Percentiles rank a stretch among this genome's conserved stretches.
Conservation (phyloP, 2,888 invertebrate genomes). For the Ellobium chinense region DNA sequence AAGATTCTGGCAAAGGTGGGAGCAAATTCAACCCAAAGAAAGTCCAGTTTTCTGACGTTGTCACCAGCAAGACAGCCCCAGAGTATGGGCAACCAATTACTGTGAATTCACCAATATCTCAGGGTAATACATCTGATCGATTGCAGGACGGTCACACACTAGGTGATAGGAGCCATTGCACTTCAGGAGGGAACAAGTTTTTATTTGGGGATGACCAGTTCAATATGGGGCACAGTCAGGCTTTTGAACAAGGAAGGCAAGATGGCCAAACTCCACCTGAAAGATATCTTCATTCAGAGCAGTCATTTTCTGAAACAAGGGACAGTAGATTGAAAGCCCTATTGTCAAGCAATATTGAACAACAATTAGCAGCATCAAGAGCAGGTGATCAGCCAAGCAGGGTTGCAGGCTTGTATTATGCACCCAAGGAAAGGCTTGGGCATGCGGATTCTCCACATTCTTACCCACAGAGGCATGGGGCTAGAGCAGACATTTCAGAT, state of each 20-base stretch:
- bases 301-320: background rate
- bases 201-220: background rate
- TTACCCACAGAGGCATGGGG: background rate
- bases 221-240: background rate
- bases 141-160: no score
- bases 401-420: background rate
- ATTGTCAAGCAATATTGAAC: background rate
- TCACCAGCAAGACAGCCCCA: constrained; percentile 11
- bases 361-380: background rate
- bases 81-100: constrained; percentile 9
- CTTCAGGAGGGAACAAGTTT: background rate
- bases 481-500: background rate
- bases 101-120: background rate
- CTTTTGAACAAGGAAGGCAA: background rate
- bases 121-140: no score
- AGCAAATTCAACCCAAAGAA: constrained; percentile 18
- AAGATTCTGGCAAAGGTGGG: background rate
- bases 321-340: background rate
- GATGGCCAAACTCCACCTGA: background rate
- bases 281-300: background rate
- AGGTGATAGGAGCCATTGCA: background rate
- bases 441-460: background rate
- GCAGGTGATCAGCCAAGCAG: background rate
- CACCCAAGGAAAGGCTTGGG: background rate
- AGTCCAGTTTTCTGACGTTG: constrained; percentile 37